Conservation (phyloP, 2,888 invertebrate genomes). For the Helleia helle region DNA sequence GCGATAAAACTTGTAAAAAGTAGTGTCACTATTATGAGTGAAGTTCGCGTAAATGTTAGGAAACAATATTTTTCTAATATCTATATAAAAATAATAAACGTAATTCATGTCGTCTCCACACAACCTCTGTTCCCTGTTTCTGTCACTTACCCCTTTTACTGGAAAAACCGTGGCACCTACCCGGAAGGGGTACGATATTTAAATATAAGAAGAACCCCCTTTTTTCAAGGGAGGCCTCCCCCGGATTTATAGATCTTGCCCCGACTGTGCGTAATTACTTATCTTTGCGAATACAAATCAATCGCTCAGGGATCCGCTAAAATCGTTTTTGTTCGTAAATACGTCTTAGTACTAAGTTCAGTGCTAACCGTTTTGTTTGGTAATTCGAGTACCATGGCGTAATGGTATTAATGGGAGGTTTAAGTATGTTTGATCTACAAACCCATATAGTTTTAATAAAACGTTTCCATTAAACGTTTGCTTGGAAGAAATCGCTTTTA, state of each 20-base stretch:
- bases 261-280: constrained; percentile 68
- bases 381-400: constrained; percentile 11
- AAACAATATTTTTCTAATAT: no score
- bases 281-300: constrained; percentile 72
- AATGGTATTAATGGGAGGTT: no score
- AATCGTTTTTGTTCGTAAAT: constrained; percentile 16
- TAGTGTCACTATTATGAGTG: no score
- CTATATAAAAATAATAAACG: no score
- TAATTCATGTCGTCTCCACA: constrained; percentile 36
- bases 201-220: constrained; percentile 74
- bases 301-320: constrained; percentile 27
- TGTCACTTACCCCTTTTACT: constrained; percentile 74
- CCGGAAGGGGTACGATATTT: constrained; percentile 74
- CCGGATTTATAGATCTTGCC: constrained; percentile 72
- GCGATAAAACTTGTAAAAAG: no score
- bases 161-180: constrained; percentile 75
- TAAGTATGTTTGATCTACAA: no score
- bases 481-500: no score
- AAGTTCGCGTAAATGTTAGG: no score
- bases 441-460: no score
- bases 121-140: constrained; percentile 47
- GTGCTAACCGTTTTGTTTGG: constrained; percentile 18
- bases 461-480: no score
- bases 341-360: no score
- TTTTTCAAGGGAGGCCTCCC: constrained; percentile 59